Evolutionary conservation across 2,888 invertebrate genomes (phyloP), one percentile per base, ranked within the genome.

Genomic region (Mesorhabditis sp.): DNA sequence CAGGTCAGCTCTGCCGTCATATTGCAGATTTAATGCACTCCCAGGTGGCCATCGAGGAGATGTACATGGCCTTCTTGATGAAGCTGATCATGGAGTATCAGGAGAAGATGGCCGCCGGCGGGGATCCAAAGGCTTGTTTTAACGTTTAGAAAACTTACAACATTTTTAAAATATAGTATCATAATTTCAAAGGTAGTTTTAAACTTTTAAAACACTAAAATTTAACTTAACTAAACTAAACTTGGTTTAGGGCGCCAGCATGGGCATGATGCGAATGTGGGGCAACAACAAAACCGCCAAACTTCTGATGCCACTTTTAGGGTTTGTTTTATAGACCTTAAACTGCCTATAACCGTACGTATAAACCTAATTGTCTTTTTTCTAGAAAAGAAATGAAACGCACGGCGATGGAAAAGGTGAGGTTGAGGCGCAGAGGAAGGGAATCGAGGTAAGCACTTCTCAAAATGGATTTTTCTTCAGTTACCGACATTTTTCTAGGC

Each of bases 201-300:
- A 43, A 67, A 10, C n/a, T 50, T 50, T 50, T n/a, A n/a, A 50
- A 13, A 13, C n/a, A 1, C 1, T 50, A 13, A 13, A 10, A 50
- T 50, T 50, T 50, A 28, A 28, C 28, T 28, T 28, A 28, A 28
- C 28, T 28, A 28, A 28, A 28, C 28, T 28, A 28, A 28, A 28
- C 28, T 28, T 28, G 1, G 28, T 28, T n/a, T n/a, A 81, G 75
- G 81, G 80, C 4, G 85, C 85, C 4, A 83, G 84, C 1, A 79
- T 85, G 63, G 86, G 85, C 58, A 83, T 85, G 82, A 84, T 85
- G 82, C 71, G 80, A 65, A 77, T 80, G 77, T 85, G 84, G 83
- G 82, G 83, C 50, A 78, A 76, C 64, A 85, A 82, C 73, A 76
- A 75, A 66, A 76, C 82, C n/a, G 85, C 85, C 43, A 84, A 82